A percentile compares a stretch with the other conserved stretches of the same genome.
Evolutionary conservation across 1,140 invertebrate species (phyloP).

Genomic region (Sycophila sp.): DNA sequence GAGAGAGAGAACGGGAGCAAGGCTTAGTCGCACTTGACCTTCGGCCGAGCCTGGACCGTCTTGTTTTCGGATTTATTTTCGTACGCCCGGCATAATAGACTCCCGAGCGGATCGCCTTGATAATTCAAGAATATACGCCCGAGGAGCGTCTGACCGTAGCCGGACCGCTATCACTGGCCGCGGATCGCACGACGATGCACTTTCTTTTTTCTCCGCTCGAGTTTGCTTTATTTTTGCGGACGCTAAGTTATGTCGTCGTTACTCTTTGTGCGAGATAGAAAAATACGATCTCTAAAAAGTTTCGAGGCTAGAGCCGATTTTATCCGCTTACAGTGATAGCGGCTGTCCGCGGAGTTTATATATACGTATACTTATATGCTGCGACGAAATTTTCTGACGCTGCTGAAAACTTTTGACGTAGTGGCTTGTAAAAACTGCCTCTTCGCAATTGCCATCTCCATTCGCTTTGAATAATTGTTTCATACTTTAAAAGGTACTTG

Average conservation of each 20-base stretch:
- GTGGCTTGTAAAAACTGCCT: no score
- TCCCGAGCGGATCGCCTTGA: not conserved
- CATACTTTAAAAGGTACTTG: no score
- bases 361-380: no score
- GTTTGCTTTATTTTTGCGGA: not conserved
- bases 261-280: no score
- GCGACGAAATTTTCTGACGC: no score
- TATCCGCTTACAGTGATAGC: not conserved
- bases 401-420: no score
- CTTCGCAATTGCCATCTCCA: no score
- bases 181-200: no score
- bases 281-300: no score
- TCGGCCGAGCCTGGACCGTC: constrained; percentile 14
- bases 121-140: not conserved
- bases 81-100: not conserved
- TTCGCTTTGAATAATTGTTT: no score
- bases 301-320: not conserved
- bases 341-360: no score
- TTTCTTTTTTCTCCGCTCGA: not conserved
- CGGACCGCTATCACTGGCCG: not conserved
- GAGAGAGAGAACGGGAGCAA: constrained; percentile 6
- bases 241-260: no score
- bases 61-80: constrained; percentile 33
- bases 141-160: not conserved
- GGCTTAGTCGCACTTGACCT: constrained; percentile 37